These are phyloP conservation scores for Anguilla megastoma DNA, from an alignment of 2,797 vertebrate species.

Conservation along the genomic window DNA sequence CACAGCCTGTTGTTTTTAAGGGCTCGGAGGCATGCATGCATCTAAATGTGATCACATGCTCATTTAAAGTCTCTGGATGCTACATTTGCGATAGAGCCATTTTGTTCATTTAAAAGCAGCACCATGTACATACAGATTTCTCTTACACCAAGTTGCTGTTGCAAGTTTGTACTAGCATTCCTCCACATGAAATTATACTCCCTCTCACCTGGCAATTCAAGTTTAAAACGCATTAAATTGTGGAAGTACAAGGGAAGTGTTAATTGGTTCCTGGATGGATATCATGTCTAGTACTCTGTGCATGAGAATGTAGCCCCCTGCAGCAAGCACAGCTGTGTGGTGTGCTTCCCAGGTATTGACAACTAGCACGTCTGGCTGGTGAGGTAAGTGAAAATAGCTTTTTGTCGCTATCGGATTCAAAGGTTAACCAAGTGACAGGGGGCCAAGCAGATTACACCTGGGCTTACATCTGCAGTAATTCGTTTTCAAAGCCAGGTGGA, in stretches of 20 bases:
- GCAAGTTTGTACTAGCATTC: neutral
- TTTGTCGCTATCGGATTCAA: slow-evolving; percentile 64
- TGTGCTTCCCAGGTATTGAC: slow-evolving; percentile 38
- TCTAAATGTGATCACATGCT: too few species aligned
- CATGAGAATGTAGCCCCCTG: slow-evolving; percentile 47
- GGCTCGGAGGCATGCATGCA: too few species aligned
- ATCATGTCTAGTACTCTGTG: slow-evolving; percentile 30
- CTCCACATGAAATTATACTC: neutral
- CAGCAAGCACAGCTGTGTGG: slow-evolving; percentile 38
- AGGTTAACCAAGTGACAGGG: slow-evolving; percentile 72
- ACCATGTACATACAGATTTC: neutral
- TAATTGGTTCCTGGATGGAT: slow-evolving; percentile 36
- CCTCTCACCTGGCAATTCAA: neutral
- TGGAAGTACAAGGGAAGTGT: neutral
- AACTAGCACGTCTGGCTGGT: slow-evolving; percentile 61
- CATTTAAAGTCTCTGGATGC: neutral
- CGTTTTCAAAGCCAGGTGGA: neutral
- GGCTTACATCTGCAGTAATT: slow-evolving; percentile 22
- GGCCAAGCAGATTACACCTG: slow-evolving; percentile 56
- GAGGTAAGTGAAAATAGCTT: slow-evolving; percentile 76
- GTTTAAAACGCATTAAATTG: neutral
- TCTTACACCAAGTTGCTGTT: neutral
- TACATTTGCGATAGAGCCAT: neutral
- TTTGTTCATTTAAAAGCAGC: neutral
- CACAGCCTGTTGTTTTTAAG: too few species aligned